Conservation (phyloP, 2,797 vertebrate species). For the Sebastes kiyomatsui region DNA sequence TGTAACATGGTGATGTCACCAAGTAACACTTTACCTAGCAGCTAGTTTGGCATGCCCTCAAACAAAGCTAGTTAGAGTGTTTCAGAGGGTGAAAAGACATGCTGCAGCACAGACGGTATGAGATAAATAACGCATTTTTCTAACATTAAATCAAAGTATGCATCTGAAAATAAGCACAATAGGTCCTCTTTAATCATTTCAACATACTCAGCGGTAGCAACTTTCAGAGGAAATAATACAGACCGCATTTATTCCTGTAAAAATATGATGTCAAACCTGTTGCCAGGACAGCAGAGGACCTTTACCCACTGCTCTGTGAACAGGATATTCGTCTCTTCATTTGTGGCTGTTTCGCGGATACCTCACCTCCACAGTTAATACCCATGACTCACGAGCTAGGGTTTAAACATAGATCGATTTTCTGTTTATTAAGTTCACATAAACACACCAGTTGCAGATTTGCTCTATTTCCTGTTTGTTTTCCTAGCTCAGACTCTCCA, state of each 20-base stretch:
- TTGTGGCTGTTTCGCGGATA: background rate
- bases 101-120: too few relatives aligned
- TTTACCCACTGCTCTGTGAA: background rate
- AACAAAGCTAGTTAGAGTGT: too few relatives aligned
- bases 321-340: background rate
- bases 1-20: too few relatives aligned
- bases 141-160: too few relatives aligned
- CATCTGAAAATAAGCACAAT: too few relatives aligned
- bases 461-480: background rate
- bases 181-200: background rate
- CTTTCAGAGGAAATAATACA: background rate
- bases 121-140: too few relatives aligned
- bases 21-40: too few relatives aligned
- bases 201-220: background rate
- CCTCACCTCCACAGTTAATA: background rate
- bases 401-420: background rate
- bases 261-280: background rate
- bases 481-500: background rate
- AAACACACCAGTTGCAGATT: background rate
- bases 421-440: background rate
- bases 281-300: background rate
- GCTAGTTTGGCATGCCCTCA: too few relatives aligned
- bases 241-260: background rate
- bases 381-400: background rate
- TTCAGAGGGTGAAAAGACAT: too few relatives aligned